phyloP scores from a whole-genome alignment of 2,113 vertebrate genomes.

The Vidua chalybeata region DNA sequence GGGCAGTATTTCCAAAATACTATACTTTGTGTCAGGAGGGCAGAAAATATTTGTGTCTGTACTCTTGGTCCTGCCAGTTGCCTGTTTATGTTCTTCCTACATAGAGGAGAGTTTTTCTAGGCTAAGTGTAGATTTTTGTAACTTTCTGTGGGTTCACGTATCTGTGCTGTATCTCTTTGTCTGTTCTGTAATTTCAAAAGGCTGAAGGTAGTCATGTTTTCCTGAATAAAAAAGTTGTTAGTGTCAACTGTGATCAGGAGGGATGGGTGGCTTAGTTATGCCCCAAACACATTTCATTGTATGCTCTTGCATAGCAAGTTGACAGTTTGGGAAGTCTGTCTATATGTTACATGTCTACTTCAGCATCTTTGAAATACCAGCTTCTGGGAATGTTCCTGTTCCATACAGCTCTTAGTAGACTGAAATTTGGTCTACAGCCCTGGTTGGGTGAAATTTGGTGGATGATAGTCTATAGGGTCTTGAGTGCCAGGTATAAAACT shows the following conservation, averaged over 20 bases:
- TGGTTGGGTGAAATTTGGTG: background rate
- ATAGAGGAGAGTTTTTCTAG: background rate
- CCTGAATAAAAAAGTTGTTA: background rate
- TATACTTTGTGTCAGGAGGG: background rate
- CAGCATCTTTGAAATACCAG: background rate
- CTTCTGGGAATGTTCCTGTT: background rate
- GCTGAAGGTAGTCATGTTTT: background rate
- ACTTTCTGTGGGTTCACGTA: background rate
- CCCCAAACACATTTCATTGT: background rate
- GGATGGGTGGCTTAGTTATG: background rate
- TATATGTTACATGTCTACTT: background rate
- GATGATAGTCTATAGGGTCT: background rate
- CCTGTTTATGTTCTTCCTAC: background rate
- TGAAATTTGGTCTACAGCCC: background rate
- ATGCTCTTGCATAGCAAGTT: accelerated
- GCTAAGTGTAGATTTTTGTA: background rate
- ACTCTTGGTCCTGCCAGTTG: background rate
- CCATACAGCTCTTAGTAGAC: background rate
- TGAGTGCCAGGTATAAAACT: background rate
- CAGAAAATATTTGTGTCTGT: background rate
- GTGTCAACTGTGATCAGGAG: background rate
- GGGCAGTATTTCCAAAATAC: background rate
- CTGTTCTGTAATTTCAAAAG: background rate
- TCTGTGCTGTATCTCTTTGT: background rate
- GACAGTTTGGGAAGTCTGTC: background rate